A percentile compares a stretch with the other conserved stretches of the same genome.
These are phyloP conservation scores for Ornithorhynchus anatinus DNA, from an alignment of 2,113 vertebrate species.

Conservation along the genomic window DNA sequence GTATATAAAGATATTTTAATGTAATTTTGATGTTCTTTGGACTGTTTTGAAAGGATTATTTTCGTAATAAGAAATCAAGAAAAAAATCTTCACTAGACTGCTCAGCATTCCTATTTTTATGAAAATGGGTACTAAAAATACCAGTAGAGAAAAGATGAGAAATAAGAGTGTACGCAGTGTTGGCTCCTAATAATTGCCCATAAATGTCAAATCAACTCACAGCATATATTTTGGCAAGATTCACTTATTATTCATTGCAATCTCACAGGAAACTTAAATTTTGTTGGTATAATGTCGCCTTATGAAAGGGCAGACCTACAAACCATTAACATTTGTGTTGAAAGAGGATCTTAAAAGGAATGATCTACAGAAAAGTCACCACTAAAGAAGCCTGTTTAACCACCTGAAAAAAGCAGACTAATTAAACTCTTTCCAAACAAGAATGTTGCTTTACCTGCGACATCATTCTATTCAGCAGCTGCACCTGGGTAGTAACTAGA, in stretches of 20 bases:
- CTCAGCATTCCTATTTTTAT: conserved; percentile 28
- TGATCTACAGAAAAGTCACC: conserved; percentile 17
- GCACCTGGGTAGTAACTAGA: conserved; percentile 20
- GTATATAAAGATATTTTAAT: no score
- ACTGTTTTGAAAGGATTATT: no score
- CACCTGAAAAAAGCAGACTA: conserved; percentile 27
- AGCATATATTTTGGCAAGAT: conserved; percentile 57
- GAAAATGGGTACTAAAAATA: conserved; percentile 28
- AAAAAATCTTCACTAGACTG: no score
- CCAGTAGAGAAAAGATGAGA: conserved; percentile 31
- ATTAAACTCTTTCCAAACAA: conserved; percentile 32
- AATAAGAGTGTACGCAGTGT: conserved; percentile 42
- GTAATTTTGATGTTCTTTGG: no score
- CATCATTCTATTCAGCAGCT: conserved; percentile 18
- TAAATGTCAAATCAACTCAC: conserved; percentile 47
- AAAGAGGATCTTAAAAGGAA: conserved; percentile 46
- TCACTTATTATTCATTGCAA: conserved; percentile 53
- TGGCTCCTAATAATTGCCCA: conserved; percentile 45
- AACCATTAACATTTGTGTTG: conserved; percentile 64
- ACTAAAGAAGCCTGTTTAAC: conserved; percentile 20
- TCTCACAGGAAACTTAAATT: conserved; percentile 53
- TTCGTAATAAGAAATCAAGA: no score
- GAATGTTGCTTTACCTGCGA: conserved; percentile 31
- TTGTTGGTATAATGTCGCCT: conserved; percentile 44
- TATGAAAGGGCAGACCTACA: conserved; percentile 59